Conservation (phyloP, 2,113 vertebrate genomes). For the Ceyx margarethae region DNA sequence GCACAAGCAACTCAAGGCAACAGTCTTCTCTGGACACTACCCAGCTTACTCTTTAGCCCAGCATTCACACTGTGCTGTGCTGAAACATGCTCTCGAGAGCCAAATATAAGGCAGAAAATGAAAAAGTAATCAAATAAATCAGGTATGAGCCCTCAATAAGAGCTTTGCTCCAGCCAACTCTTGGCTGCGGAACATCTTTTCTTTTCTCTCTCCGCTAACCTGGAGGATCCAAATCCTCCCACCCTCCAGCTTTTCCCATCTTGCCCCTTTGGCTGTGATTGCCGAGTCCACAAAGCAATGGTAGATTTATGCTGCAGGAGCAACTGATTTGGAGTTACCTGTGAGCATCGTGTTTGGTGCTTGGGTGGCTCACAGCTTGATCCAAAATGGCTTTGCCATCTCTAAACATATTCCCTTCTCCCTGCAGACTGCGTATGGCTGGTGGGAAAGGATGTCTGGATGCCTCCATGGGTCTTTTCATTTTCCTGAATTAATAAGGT, state of each 20-base stretch:
- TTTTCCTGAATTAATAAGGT: background rate
- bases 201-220: background rate
- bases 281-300: fast-evolving
- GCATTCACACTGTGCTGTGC: background rate
- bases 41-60: background rate
- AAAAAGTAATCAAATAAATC: background rate
- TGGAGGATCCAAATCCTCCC: background rate
- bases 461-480: background rate
- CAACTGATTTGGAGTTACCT: fast-evolving
- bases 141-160: background rate
- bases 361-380: background rate
- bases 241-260: background rate
- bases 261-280: background rate
- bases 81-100: background rate
- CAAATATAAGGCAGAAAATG: background rate
- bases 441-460: background rate
- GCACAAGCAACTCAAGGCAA: background rate
- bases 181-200: background rate
- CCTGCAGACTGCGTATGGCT: too few species aligned
- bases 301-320: background rate
- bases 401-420: background rate
- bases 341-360: fast-evolving
- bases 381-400: background rate
- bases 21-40: background rate
- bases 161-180: background rate